Base-by-base conservation (phyloP, 2,888 invertebrate species). In the Nymphalis c-album region DNA sequence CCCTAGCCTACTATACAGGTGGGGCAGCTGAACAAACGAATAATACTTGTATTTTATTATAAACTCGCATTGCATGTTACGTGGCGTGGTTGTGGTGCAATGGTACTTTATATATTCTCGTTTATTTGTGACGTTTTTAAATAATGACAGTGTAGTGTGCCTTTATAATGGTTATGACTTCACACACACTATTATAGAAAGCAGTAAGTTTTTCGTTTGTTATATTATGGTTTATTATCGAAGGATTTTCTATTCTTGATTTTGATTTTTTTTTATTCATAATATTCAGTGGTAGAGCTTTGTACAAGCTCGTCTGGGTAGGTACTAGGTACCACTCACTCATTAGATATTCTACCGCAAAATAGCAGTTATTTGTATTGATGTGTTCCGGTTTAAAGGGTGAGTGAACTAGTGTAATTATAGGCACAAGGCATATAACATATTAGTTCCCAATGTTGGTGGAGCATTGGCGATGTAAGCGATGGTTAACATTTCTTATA, bases 21-120 rank as follows among this genome's bases (percentile, higher is more conserved):
- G 58, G n/a, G 31, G 7, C 35, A 35, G 20, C 18, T 20, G 53
- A 60, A 53, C 65, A 53, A 64, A 65, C 47, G 60, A 53, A 60
- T 53, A 60, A 65, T 51, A 53, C 47, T 47, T 20, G 53, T 53
- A 53, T 60, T 51, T 53, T 60, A 65, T 65, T 65, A 65, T 60
- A 53, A 65, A 65, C 53, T 60, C 31, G 31, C 20, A 65, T 65
- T 60, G 55, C 51, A 57, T n/a, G 7, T 40, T 60, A 51, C 40
- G 45, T n/a, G 48, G 58, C 48, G 40, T 35, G n/a, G 20, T 13
- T 53, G 20, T 20, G 17, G 13, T 40, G 13, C 40, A 40, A 40
- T 22, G 53, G 60, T 60, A 65, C 60, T 65, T 65, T 64, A n/a
- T 55, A 55, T 45, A 51, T 47, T 60, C 31, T 48, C 26, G 64